phyloP scores from a whole-genome alignment of 2,888 invertebrate species.

The Dryobota labecula region DNA sequence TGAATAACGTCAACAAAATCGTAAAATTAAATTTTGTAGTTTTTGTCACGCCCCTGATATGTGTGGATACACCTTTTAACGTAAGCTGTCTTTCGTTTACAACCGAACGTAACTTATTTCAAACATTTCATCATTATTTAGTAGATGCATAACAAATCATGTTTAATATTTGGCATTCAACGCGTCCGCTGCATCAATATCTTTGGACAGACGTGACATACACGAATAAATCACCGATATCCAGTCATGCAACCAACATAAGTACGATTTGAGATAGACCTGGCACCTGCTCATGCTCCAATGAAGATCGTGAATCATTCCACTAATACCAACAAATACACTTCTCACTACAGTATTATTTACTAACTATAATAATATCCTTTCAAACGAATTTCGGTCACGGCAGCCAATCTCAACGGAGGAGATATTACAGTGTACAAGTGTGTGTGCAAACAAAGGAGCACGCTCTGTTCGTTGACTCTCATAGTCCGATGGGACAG shows the following conservation, averaged over 20 bases:
- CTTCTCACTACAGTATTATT: background rate
- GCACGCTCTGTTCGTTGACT: no score
- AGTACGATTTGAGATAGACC: constrained; percentile 21
- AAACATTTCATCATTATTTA: background rate
- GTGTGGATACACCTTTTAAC: no score
- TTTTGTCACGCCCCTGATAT: no score
- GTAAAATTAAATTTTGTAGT: no score
- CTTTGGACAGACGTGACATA: constrained; percentile 20
- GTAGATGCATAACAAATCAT: background rate
- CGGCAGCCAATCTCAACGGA: background rate
- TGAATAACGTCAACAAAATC: no score
- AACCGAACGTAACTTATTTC: background rate
- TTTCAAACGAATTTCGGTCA: background rate
- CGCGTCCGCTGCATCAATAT: constrained; percentile 35
- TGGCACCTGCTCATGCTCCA: constrained; percentile 23
- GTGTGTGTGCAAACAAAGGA: no score
- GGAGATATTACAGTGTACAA: background rate
- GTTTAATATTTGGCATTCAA: constrained; percentile 35
- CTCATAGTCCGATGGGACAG: no score
- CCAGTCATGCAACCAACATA: background rate
- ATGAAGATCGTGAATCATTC: constrained; percentile 31
- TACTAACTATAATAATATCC: background rate
- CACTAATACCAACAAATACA: background rate
- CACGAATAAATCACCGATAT: constrained; percentile 9
- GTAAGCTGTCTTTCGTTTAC: no score